A percentile compares a stretch with the other conserved stretches of the same genome.
These are phyloP conservation scores for Eupeodes latifasciatus DNA, from an alignment of 2,888 invertebrate genomes.

Conservation along the genomic window DNA sequence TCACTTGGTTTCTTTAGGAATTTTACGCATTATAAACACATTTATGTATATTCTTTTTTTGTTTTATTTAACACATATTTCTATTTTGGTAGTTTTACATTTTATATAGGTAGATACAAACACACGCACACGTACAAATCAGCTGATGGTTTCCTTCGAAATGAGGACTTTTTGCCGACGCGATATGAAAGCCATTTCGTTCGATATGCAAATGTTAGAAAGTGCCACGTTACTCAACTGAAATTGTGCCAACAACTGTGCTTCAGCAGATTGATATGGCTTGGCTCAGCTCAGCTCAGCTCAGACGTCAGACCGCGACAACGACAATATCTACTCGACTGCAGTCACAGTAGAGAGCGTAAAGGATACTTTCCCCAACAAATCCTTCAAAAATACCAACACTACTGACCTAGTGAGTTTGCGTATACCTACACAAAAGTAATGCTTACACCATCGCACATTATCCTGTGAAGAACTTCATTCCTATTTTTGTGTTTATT, in stretches of 20 bases:
- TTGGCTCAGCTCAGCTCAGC: no score
- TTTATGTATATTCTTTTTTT: neutral
- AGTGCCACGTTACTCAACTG: slow-evolving; percentile 71
- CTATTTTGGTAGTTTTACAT: slow-evolving; percentile 34
- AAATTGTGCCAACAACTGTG: slow-evolving; percentile 62
- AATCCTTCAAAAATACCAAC: slow-evolving; percentile 21
- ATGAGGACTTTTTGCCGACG: slow-evolving; percentile 59
- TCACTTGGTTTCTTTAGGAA: slow-evolving; percentile 34
- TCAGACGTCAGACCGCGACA: neutral
- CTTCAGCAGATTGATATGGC: neutral
- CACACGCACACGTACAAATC: slow-evolving; percentile 57
- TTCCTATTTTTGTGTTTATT: slow-evolving; percentile 48
- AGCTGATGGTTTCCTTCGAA: slow-evolving; percentile 65
- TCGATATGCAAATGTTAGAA: slow-evolving; percentile 69
- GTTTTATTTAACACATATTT: slow-evolving; percentile 12
- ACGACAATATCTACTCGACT: slow-evolving; percentile 41
- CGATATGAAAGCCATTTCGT: slow-evolving; percentile 70
- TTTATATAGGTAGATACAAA: slow-evolving; percentile 14
- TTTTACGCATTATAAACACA: slow-evolving; percentile 36
- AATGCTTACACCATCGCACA: slow-evolving; percentile 54
- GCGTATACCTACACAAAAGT: slow-evolving; percentile 62
- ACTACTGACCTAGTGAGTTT: slow-evolving; percentile 59
- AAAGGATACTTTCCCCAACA: slow-evolving; percentile 62
- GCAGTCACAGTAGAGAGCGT: neutral
- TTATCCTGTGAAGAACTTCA: slow-evolving; percentile 34